Evolutionary conservation across 2,888 invertebrate species (phyloP), one percentile per base, ranked within the genome.

Genomic region (Folsomia manolachei): DNA sequence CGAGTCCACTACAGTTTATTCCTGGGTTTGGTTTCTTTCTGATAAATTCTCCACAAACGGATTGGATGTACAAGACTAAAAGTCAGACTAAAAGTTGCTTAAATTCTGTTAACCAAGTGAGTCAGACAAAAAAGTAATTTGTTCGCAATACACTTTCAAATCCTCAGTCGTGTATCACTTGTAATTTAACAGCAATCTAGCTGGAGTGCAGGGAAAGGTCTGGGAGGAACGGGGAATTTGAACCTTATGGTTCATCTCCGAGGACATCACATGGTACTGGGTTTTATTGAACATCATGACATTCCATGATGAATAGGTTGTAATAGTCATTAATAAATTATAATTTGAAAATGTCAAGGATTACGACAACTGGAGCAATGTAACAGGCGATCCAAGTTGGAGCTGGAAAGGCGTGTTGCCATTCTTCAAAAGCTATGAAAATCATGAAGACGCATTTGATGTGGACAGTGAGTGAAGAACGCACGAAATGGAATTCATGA

Each of bases 361-460:
- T 39, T 39, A 39, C 14, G 39, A 39, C 4, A 39, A 39, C 39
- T 39, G 39, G 39, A 9, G 7, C 39, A 39, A 39, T 14, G 14
- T 75, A 9, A 69, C 71, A 0, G 71, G 70, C 2, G 73, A 75
- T 26, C 61, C 56, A 14, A 26, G 24, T 11, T 75, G 75, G 75
- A 66, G 71, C 19, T 75, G 75, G 75, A 71, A 71, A 53, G 73
- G 75, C 1, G 71, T 75, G 9, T 53, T 73, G 2, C 73, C 73
- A 14, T 70, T 26, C 25, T 75, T 75, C 39, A 73, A 71, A 63
- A 66, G 64, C 24, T 64, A 75, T 26, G 75, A 75, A 67, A 71
- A 75, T 27, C 70, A 68, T 71, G 64, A 51, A 27, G 63, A 71
- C 2, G 68, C 39, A 9, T 39, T 39, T 14, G 39, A 39, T 39